Evolutionary conservation across 2,888 invertebrate species (phyloP).

Genomic region (Protula sp.): DNA sequence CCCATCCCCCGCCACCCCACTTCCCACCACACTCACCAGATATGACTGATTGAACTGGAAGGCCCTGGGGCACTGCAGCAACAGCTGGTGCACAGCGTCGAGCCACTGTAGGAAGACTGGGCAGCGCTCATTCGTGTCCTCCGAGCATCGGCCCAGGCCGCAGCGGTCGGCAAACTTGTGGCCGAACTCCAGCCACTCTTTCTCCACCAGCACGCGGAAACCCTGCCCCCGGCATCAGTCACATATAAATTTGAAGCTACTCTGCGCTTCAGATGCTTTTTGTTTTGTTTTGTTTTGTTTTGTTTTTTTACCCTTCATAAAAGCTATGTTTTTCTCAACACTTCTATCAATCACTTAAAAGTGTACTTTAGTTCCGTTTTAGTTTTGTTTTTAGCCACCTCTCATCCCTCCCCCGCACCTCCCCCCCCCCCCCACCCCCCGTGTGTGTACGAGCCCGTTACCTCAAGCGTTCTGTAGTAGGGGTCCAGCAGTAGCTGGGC

Average conservation of each 20-base stretch:
- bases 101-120: slow-evolving; percentile 98
- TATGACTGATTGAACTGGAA: slow-evolving; percentile 94
- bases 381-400: no score
- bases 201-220: slow-evolving; percentile 84
- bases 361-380: no score
- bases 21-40: slow-evolving; percentile 70
- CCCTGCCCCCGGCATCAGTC: no score
- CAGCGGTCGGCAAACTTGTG: slow-evolving; percentile 97
- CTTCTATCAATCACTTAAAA: no score
- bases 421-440: slow-evolving; percentile 94
- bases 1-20: no score
- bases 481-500: slow-evolving; percentile 90
- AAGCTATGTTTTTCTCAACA: neutral
- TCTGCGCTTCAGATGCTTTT: neutral
- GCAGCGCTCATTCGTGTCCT: slow-evolving; percentile 90
- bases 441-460: slow-evolving; percentile 79
- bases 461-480: slow-evolving; percentile 86
- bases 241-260: no score
- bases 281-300: neutral
- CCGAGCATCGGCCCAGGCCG: slow-evolving; percentile 60
- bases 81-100: slow-evolving; percentile 89
- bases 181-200: slow-evolving; percentile 96
- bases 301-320: no score
- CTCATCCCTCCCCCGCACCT: no score
- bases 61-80: slow-evolving; percentile 80